Evolutionary conservation across 2,113 vertebrate genomes (phyloP).

Genomic region (Tor tambroides): DNA sequence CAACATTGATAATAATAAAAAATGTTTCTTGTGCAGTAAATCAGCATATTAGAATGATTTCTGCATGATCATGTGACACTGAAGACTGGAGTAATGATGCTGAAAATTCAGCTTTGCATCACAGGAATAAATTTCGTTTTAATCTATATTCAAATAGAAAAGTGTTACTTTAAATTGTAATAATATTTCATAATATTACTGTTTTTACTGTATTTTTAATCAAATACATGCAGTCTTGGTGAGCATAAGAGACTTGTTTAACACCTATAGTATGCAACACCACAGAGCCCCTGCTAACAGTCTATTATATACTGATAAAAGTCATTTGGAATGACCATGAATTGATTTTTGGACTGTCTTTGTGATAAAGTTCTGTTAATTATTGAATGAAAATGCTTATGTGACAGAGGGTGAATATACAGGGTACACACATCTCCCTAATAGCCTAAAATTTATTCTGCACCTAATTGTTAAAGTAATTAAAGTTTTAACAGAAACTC

Average conservation of each 20-base stretch:
- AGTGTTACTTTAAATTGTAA: too few species aligned
- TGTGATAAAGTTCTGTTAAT: background rate
- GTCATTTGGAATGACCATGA: background rate
- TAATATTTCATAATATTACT: background rate
- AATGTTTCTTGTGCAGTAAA: background rate
- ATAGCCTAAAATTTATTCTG: constrained; percentile 38
- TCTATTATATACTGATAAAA: background rate
- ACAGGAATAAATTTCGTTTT: background rate
- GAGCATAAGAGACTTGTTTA: background rate
- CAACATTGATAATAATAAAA: background rate
- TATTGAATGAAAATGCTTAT: background rate
- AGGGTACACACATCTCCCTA: constrained; percentile 19
- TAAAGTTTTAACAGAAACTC: constrained; percentile 39
- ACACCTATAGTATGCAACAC: background rate
- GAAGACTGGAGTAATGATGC: background rate
- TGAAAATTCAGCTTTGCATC: background rate
- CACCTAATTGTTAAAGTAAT: constrained; percentile 48
- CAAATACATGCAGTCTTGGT: background rate
- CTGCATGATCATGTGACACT: background rate
- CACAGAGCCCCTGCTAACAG: background rate
- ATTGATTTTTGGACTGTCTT: background rate
- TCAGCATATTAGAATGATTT: background rate
- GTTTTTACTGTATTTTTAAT: background rate
- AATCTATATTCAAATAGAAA: background rate
- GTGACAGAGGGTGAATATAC: constrained; percentile 49